These are phyloP conservation scores for Manacus vitellinus DNA, from an alignment of 2,113 vertebrate species.

Conservation along the genomic window DNA sequence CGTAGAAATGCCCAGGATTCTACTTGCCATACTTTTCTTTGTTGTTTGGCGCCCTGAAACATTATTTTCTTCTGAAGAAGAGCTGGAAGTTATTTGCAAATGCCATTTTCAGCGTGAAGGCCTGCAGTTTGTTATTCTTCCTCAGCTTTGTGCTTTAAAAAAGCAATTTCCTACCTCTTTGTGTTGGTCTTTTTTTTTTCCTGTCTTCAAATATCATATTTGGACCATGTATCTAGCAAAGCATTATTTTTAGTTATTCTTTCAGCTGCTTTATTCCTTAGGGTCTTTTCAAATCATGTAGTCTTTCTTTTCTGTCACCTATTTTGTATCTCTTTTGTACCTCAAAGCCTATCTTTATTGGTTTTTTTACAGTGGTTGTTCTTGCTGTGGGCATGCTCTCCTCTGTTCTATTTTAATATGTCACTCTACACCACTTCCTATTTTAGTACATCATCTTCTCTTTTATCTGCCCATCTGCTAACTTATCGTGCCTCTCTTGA, in stretches of 20 bases:
- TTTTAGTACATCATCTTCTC: neutral
- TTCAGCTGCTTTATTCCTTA: neutral
- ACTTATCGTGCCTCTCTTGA: neutral
- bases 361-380: neutral
- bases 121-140: constrained; percentile 11
- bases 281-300: neutral
- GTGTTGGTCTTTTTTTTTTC: neutral
- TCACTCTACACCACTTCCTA: neutral
- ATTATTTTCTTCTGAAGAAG: constrained; percentile 43
- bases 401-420: neutral
- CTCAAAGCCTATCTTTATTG: neutral
- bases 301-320: neutral
- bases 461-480: neutral
- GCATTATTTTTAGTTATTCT: constrained; percentile 53
- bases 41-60: constrained; percentile 23
- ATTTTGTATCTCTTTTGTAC: neutral
- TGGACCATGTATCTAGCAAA: constrained; percentile 14
- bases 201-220: neutral
- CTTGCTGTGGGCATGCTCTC: neutral
- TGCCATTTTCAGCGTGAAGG: constrained; percentile 29
- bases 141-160: constrained; percentile 46
- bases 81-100: constrained; percentile 45
- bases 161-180: constrained; percentile 22
- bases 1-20: constrained; percentile 19
- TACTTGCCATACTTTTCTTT: constrained; percentile 13